Conservation (phyloP, 2,113 vertebrate species). For the Myotis davidii region DNA sequence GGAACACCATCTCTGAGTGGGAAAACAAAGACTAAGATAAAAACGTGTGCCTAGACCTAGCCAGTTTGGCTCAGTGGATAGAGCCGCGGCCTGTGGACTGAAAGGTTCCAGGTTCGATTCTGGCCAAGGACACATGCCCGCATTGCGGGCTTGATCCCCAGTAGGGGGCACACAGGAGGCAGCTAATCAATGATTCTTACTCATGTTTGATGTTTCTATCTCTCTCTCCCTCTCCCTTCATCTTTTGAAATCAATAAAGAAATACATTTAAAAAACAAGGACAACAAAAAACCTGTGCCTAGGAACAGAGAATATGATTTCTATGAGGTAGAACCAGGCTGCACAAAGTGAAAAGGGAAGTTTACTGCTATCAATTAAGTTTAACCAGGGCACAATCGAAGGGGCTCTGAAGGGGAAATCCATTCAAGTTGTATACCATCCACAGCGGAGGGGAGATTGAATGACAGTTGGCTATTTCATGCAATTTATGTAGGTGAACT, state of each 20-base stretch:
- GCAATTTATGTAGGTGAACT: background rate
- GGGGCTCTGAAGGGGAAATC: background rate
- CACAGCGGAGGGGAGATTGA: background rate
- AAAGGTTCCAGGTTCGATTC: too few species aligned
- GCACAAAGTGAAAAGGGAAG: background rate
- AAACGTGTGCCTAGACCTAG: background rate
- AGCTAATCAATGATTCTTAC: too few species aligned
- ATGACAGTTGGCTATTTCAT: background rate
- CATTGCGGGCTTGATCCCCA: too few species aligned
- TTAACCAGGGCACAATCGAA: background rate
- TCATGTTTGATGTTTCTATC: too few species aligned
- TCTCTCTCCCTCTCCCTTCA: too few species aligned
- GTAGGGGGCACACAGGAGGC: too few species aligned
- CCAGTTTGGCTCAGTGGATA: too few species aligned
- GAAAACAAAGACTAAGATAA: slow-evolving; percentile 9
- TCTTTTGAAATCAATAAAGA: too few species aligned
- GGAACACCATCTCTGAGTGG: background rate
- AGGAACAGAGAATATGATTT: background rate
- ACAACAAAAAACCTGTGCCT: background rate
- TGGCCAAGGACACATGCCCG: too few species aligned
- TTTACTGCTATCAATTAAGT: background rate
- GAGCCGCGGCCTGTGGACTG: too few species aligned
- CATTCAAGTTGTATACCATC: background rate
- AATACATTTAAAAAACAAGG: too few species aligned
- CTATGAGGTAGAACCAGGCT: background rate